phyloP scores from a whole-genome alignment of 1,140 invertebrate species.

The Drosophila nigrodunni region DNA sequence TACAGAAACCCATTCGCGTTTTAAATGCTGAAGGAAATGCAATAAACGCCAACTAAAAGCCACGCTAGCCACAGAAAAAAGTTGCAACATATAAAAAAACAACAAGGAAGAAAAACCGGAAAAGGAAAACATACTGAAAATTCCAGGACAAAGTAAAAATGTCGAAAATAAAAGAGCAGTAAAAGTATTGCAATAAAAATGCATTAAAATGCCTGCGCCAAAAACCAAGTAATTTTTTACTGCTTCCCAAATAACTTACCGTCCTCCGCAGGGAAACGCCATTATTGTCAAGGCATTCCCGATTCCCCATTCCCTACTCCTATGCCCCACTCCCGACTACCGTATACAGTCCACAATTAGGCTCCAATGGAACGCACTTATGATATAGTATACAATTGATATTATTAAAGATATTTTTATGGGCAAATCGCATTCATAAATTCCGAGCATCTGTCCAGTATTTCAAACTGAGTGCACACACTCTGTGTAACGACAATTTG shows the following conservation, averaged over 20 bases:
- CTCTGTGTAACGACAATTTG: slow-evolving; percentile 41
- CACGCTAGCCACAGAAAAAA: slow-evolving; percentile 47
- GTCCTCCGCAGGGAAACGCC: too few relatives aligned
- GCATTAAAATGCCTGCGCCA: slow-evolving; percentile 67
- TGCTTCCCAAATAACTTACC: slow-evolving; percentile 12
- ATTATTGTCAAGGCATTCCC: too few relatives aligned
- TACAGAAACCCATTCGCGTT: slow-evolving; percentile 45
- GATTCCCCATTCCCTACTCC: too few relatives aligned
- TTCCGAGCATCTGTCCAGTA: slow-evolving; percentile 50
- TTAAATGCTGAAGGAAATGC: slow-evolving; percentile 67
- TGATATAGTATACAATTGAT: slow-evolving; percentile 30
- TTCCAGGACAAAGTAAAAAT: slow-evolving; percentile 63
- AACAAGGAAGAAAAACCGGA: background rate
- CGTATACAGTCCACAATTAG: slow-evolving; percentile 58
- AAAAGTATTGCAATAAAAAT: slow-evolving; percentile 78
- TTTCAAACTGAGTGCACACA: slow-evolving; percentile 23
- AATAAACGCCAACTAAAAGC: slow-evolving; percentile 72
- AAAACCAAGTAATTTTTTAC: slow-evolving; percentile 59
- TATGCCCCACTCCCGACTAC: background rate
- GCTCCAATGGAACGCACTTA: slow-evolving; percentile 40
- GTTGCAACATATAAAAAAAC: slow-evolving; percentile 15
- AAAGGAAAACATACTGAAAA: slow-evolving; percentile 47
- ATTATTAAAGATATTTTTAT: slow-evolving; percentile 69
- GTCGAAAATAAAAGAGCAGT: slow-evolving; percentile 65
- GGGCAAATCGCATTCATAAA: slow-evolving; percentile 66